These are phyloP conservation scores for Agrotis ipsilon DNA, from an alignment of 2,888 invertebrate species.

Conservation along the genomic window DNA sequence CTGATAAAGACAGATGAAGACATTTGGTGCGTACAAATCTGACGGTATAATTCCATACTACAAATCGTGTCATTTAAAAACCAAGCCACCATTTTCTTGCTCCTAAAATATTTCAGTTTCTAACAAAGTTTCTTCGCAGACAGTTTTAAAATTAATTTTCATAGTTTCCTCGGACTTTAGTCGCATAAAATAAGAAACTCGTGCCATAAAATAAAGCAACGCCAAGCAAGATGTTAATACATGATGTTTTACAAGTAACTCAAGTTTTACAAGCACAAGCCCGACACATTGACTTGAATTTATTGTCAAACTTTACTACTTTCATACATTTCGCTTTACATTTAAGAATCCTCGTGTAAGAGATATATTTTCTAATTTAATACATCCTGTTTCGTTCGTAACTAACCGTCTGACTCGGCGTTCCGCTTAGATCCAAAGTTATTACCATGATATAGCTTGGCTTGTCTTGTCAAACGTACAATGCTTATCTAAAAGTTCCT, in stretches of 20 bases:
- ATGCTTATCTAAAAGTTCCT: conserved; percentile 88
- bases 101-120: conserved; percentile 20
- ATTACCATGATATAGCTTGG: conserved; percentile 84
- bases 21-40: conserved; percentile 55
- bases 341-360: conserved; percentile 64
- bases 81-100: conserved; percentile 4
- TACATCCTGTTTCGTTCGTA: conserved; percentile 79
- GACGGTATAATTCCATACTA: conserved; percentile 7
- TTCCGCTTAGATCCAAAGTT: conserved; percentile 79
- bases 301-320: conserved; percentile 66
- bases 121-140: conserved; percentile 28
- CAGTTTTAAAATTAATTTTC: conserved; percentile 52
- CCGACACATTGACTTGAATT: conserved; percentile 61
- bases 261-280: conserved; percentile 60
- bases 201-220: conserved; percentile 50
- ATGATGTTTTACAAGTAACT: conserved; percentile 64
- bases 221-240: conserved; percentile 55
- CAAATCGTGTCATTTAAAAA: conserved; percentile 21
- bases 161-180: conserved; percentile 41
- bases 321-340: conserved; percentile 64
- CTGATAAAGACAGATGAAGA: conserved; percentile 49
- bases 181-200: conserved; percentile 52
- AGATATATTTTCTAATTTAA: conserved; percentile 82
- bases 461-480: conserved; percentile 77
- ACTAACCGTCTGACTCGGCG: conserved; percentile 74